Evolutionary conservation across 2,113 vertebrate genomes (phyloP), one percentile per base, ranked within the genome.

Genomic region (Cranoglanis bouderius): DNA sequence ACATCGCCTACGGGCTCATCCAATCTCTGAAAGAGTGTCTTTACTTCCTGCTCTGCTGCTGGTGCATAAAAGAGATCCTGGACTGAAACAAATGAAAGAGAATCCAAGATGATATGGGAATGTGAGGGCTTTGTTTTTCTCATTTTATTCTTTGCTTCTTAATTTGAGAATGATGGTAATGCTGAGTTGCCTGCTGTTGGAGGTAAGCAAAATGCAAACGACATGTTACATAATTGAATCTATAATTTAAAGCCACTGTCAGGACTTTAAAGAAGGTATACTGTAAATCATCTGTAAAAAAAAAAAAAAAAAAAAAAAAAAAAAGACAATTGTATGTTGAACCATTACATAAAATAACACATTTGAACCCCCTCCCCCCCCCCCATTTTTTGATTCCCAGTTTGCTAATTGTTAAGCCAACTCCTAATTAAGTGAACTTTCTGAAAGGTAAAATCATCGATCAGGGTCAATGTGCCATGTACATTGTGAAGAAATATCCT

Each of bases 11-110:
- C 55, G 91, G 94, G 49, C 90, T 96, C 32, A 94, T 96, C 89
- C 93, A 92, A 85, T 94, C 95, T 3, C 92, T 97, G 77, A 96
- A 95, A 87, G 96, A 97, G 80, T 95, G 96, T 0, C 90, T 96
- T 26, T 98, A 96, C 85, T 92, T 98, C 85, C 94, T 98, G 21
- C 96, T 99, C 40, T 98, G 98, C 94, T 98, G 98, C 93, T 98
- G 97, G 97, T 99, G 97, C 91, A 93, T 98, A 90, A 96, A 90
- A n/a, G 95, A 97, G 93, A 95, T 99, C 88, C 94, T 99, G 93
- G 97, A 98, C 90, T 98, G 95, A 95, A 21, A 70, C 24, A 43
- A 18, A 67, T 70, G 43, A 38, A 63, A 10, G 2, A 57, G 51
- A 86, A 72, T 24, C 43, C 46, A 46, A n/a, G 72, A 51, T 46